Base-by-base conservation (phyloP, 2,797 vertebrate species). In the Mormyrus proboscirostris region DNA sequence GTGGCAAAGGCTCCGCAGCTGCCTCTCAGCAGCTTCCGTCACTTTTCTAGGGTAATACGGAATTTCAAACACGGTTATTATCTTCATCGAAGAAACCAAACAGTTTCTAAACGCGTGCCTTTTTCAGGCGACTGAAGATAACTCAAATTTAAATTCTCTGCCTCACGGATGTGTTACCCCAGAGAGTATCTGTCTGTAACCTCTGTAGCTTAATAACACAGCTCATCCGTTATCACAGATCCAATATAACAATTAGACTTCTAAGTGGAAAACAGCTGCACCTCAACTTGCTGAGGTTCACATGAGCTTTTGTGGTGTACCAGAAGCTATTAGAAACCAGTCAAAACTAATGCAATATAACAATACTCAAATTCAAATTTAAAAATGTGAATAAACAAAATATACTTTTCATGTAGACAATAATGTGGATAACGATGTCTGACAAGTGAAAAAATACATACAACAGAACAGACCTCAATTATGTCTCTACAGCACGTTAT, bases 1-100 rank as follows among this genome's bases (percentile, higher is more conserved):
- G 85, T 99, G 98, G 97, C 98, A 98, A 65, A 99, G 94, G 88
- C 91, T 95, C 86, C 92, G 93, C 33, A 99, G 83, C 94, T 99
- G 98, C 89, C 94, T 94, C 92, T 96, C 95, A 7, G 97, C 96
- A 0, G 92, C 96, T 53, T 94, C 93, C 0, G 94, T 97, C 38
- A 99, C 97, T 91, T 96, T 98, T 89, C 98, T 99, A 93, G 14
- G 57, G 0, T 1, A 5, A 92, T 87, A 25, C 90, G 5, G 86
- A 57, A 29, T 50, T 44, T 89, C 8, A 88, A 19, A 5, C 3
- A 19, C 19, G 6, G 22, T 65, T 59, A n/a, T 14, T 19, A 47
- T 47, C n/a, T 22, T 19, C 4, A 47, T 59, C 38, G 44, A 49
- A 88, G 47, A 6, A 47, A 51, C 51, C 49, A 86, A 53, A 86